phyloP scores from a whole-genome alignment of 2,113 vertebrate species.

The Menidia beryllina region DNA sequence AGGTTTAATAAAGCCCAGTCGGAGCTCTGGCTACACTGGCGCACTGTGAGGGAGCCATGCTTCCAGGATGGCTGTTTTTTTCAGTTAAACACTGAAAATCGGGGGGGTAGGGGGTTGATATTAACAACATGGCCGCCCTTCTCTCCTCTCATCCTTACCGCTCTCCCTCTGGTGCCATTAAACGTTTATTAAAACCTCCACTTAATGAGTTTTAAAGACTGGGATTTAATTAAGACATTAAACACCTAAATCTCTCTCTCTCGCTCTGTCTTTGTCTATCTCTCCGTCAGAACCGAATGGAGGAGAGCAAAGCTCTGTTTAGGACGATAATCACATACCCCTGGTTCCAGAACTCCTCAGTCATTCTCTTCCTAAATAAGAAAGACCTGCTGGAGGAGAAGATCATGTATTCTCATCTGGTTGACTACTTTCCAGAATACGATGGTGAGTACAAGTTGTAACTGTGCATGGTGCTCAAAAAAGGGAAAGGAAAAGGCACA shows the following conservation, averaged over 20 bases:
- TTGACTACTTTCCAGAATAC: slow-evolving; percentile 96
- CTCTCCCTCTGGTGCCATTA: slow-evolving; percentile 42
- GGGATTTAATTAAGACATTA: slow-evolving; percentile 58
- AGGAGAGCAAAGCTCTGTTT: slow-evolving; percentile 96
- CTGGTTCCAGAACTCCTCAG: slow-evolving; percentile 95
- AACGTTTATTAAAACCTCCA: slow-evolving; percentile 56
- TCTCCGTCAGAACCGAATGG: slow-evolving; percentile 88
- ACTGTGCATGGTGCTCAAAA: too few species aligned
- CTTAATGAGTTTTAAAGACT: slow-evolving; percentile 52
- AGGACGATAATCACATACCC: slow-evolving; percentile 95
- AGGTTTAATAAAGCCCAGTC: neutral
- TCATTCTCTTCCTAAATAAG: slow-evolving; percentile 98
- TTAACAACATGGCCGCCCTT: slow-evolving; percentile 22
- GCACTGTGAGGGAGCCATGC: neutral
- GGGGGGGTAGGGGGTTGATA: slow-evolving; percentile 24
- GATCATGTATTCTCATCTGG: slow-evolving; percentile 95
- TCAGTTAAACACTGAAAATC: slow-evolving; percentile 46
- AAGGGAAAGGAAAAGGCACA: too few species aligned
- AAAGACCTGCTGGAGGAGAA: slow-evolving; percentile 97
- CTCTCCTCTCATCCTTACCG: slow-evolving; percentile 32
- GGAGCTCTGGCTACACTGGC: neutral
- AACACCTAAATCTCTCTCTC: slow-evolving; percentile 17
- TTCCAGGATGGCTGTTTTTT: slow-evolving; percentile 7
- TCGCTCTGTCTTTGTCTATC: neutral
- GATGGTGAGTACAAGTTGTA: slow-evolving; percentile 85